Evolutionary conservation across 1,140 invertebrate genomes (phyloP), one percentile per base, ranked within the genome.

Genomic region (Adoxophyes honmai): DNA sequence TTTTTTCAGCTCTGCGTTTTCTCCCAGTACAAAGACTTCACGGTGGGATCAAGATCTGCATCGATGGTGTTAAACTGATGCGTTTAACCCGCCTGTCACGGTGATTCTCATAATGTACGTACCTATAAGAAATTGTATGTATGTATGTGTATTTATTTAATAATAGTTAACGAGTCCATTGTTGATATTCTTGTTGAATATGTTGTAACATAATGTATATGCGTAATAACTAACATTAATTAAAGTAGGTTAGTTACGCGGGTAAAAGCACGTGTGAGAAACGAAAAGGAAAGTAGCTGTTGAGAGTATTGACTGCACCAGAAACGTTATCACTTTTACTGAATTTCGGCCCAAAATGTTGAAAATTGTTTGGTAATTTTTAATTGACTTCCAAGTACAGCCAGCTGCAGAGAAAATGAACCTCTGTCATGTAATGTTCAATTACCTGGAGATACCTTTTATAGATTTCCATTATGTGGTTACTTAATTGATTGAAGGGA

Each of bases 11-110:
- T 97, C 70, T 95, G 94, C 72, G 95, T 97, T 63, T 96, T 96
- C 88, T 96, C 95, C 54, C 95, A 97, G 84, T 96, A 97, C 87
- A 96, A 96, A 91, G 95, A 97, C 91, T 96, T 96, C 85, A 95
- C 94, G 66, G 93, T 96, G 66, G 81, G 78, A 66, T 88, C 86
- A 67, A 86, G 86, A 81, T 88, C 86, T 77, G 82, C 81, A 28
- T 88, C 83, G 11, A 84, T 83, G 78, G 65, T 86, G 59, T 78
- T 88, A 34, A 84, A 88, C 70, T 88, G 74, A 58, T 16, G 18
- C 0, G 3, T 42, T 15, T 16, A 3, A 28, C 21, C 37, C 57
- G 33, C 52, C 61, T 61, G n/a, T 63, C 62, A 62, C 57, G 21
- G 55, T 60, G 60, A 70, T 68, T 68, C 62, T 68, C 60, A 70